These are phyloP conservation scores for Eulithis testata DNA, from an alignment of 2,888 invertebrate species.

Conservation along the genomic window DNA sequence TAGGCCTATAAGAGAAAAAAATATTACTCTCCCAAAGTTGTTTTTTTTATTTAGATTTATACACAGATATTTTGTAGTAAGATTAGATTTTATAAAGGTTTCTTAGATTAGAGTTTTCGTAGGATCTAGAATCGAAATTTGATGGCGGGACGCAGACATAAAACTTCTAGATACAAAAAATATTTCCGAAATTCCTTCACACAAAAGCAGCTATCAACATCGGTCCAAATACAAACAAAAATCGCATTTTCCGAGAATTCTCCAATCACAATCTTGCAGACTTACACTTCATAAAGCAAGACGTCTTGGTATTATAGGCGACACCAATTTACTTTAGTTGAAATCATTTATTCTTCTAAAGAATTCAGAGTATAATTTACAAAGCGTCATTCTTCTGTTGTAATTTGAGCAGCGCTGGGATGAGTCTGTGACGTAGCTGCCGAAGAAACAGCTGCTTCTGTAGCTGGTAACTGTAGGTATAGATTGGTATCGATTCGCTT, in stretches of 20 bases:
- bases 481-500: no score
- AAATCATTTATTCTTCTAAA: conserved; percentile 53
- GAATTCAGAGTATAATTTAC: conserved; percentile 58
- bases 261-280: conserved; percentile 49
- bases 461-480: not conserved
- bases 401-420: conserved; percentile 58
- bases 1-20: not conserved
- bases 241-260: conserved; percentile 33
- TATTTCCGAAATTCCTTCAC: conserved; percentile 14
- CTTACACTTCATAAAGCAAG: conserved; percentile 54
- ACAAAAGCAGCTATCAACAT: conserved; percentile 6
- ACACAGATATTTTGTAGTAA: not conserved
- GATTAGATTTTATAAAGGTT: not conserved
- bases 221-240: conserved; percentile 13
- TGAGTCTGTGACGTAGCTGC: conserved; percentile 18
- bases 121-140: not conserved
- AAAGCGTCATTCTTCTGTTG: conserved; percentile 54
- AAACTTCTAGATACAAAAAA: not conserved
- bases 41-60: no score
- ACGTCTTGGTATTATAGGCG: conserved; percentile 47
- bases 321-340: conserved; percentile 56
- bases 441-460: conserved; percentile 9
- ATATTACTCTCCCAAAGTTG: no score
- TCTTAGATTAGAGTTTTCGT: not conserved
- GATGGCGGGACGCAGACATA: not conserved